phyloP scores from a whole-genome alignment of 2,888 invertebrate species.

The Phaedon cochleariae region DNA sequence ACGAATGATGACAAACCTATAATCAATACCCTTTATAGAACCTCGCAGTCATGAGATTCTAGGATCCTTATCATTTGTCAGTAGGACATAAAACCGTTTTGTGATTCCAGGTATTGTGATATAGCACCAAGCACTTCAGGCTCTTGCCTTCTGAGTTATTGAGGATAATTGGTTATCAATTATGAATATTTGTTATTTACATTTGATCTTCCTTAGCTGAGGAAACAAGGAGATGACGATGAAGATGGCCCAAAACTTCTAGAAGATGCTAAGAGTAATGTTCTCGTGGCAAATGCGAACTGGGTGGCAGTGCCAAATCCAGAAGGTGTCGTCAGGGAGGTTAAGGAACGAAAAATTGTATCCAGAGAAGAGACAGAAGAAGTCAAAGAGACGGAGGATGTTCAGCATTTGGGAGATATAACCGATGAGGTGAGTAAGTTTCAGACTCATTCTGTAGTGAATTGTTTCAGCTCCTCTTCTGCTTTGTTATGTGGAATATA shows the following conservation, averaged over 20 bases:
- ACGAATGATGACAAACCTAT: too few relatives aligned
- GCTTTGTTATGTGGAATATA: too few relatives aligned
- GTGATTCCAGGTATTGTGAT: too few relatives aligned
- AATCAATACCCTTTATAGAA: too few relatives aligned
- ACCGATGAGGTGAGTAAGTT: slow-evolving; percentile 80
- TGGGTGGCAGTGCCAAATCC: slow-evolving; percentile 72
- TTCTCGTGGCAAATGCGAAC: slow-evolving; percentile 52
- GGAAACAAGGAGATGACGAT: slow-evolving; percentile 59
- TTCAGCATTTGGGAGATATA: slow-evolving; percentile 83
- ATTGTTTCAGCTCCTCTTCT: too few relatives aligned
- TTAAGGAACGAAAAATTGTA: slow-evolving; percentile 79
- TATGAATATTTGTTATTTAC: too few relatives aligned
- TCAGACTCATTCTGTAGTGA: background rate
- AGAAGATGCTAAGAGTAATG: slow-evolving; percentile 44
- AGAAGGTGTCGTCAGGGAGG: slow-evolving; percentile 82
- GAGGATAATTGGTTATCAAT: too few relatives aligned
- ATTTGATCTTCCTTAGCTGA: slow-evolving; percentile 53
- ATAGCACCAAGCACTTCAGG: too few relatives aligned
- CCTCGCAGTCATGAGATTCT: too few relatives aligned
- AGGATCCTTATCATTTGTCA: too few relatives aligned
- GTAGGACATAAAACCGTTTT: too few relatives aligned
- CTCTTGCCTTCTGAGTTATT: too few relatives aligned
- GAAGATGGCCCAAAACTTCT: slow-evolving; percentile 47
- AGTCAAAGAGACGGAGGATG: slow-evolving; percentile 84
- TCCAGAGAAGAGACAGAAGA: slow-evolving; percentile 86